Percentiles rank a stretch among this genome's conserved stretches.
These are phyloP conservation scores for Tetramorium parvispinum DNA, from an alignment of 1,140 invertebrate species.

Conservation along the genomic window DNA sequence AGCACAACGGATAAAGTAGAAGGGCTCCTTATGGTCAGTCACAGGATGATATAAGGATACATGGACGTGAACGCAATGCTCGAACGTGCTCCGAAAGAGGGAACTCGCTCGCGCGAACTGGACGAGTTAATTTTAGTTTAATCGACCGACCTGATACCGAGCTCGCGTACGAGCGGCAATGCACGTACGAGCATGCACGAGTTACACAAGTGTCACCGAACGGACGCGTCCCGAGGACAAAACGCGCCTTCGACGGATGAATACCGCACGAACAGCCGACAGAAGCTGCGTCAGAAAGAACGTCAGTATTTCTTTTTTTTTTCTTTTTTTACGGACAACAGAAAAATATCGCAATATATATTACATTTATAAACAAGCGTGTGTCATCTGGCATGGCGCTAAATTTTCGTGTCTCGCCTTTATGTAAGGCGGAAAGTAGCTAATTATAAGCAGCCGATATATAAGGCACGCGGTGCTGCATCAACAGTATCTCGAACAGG, in stretches of 20 bases:
- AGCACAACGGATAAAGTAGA: background rate
- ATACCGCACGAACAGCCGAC: background rate
- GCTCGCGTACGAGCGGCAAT: slow-evolving; percentile 55
- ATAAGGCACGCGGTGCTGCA: background rate
- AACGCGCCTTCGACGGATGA: slow-evolving; percentile 9
- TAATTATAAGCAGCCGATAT: background rate
- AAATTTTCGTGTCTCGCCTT: background rate
- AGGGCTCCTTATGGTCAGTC: background rate
- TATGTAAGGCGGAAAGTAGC: background rate
- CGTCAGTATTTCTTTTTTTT: background rate
- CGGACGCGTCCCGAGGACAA: slow-evolving; percentile 25
- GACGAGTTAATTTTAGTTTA: slow-evolving; percentile 79
- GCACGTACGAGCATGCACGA: slow-evolving; percentile 54
- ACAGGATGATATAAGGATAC: slow-evolving; percentile 37
- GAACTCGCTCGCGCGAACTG: slow-evolving; percentile 67
- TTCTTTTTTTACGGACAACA: background rate
- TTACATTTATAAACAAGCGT: background rate
- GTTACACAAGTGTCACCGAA: slow-evolving; percentile 41
- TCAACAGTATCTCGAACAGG: background rate
- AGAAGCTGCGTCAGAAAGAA: background rate
- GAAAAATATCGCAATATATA: slow-evolving; percentile 18
- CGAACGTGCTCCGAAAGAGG: slow-evolving; percentile 61
- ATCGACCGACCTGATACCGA: slow-evolving; percentile 75
- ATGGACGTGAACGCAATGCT: slow-evolving; percentile 18
- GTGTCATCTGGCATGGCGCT: background rate